Evolutionary conservation across 2,797 vertebrate species (phyloP), one percentile per base, ranked within the genome.

Genomic region (Sebastes taczanowskii): DNA sequence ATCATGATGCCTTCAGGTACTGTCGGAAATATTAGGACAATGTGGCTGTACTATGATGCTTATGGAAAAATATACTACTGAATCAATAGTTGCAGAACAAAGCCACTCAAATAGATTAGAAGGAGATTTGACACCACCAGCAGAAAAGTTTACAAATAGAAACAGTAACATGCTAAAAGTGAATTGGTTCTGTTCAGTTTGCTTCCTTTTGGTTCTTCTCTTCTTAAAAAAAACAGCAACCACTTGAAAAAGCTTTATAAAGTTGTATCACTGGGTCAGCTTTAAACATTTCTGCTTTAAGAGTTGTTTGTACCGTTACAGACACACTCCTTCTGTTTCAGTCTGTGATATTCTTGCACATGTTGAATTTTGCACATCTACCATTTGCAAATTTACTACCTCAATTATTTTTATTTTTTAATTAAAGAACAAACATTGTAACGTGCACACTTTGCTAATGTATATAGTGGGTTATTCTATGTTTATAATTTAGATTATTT

Each of bases 1-100:
- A 1, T 3, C 0, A 2, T 11, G 79, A 9, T 49, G 60, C 68
- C 6, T 88, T 81, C 67, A 65, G 0, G 20, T 7, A 1, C 69
- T 6, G 2, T 52, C 11, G 35, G 1, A 69, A 72, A 53, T 11
- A 16, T 10, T 1, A 22, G 0, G 29, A 34, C 29, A 56, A 13
- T 27, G 14, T 2, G 10, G 13, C 11, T 59, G 27, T 8, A 23
- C 61, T 64, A 2, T 18, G 53, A 59, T 49, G 2, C 23, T 29
- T 7, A 53, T 29, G 7, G 22, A 3, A 35, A 23, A 29, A 16
- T 29, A 1, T 32, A 35, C n/a, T 49, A 18, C 46, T 8, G 46
- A 18, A 20, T 18, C 7, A 49, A 49, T 52, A 46, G 16, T 13
- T 27, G 4, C 35, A 20, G 2, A 42, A 25, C 1, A 25, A 23